These are phyloP conservation scores for Apteryx mantelli DNA, from an alignment of 2,113 vertebrate genomes.

Conservation along the genomic window DNA sequence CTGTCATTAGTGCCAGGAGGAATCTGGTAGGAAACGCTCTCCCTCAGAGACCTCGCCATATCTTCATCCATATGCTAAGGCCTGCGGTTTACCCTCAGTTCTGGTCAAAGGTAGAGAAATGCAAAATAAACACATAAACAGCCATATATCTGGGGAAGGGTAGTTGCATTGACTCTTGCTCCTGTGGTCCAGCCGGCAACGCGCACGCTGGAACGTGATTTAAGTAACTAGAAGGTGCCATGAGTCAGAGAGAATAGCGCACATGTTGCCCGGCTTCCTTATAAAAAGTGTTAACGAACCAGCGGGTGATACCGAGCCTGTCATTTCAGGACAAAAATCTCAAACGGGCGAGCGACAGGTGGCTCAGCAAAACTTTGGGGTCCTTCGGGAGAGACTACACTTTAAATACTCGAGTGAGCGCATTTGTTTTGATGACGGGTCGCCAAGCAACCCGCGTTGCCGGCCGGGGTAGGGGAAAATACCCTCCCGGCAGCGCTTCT, in stretches of 20 bases:
- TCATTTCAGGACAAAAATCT: slow-evolving; percentile 55
- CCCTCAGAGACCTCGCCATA: rapidly evolving
- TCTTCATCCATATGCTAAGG: neutral
- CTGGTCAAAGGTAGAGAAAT: neutral
- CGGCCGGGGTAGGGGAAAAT: neutral
- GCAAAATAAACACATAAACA: neutral
- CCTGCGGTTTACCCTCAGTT: rapidly evolving
- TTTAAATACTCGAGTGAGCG: slow-evolving; percentile 72
- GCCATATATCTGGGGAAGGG: neutral
- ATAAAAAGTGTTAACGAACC: slow-evolving; percentile 1
- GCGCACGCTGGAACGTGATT: neutral
- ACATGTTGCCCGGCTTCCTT: neutral
- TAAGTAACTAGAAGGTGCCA: neutral
- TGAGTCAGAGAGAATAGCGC: slow-evolving; percentile 16
- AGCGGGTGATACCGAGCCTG: neutral
- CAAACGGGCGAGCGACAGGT: slow-evolving; percentile 58
- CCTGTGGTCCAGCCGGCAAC: neutral
- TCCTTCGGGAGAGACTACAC: slow-evolving; percentile 16
- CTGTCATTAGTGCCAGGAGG: rapidly evolving
- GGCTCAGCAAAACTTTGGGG: slow-evolving; percentile 20
- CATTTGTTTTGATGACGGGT: slow-evolving; percentile 74
- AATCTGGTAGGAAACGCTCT: neutral
- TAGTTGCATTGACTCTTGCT: neutral
- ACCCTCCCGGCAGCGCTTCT: neutral
- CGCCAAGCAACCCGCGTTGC: slow-evolving; percentile 61